Evolutionary conservation across 2,888 invertebrate genomes (phyloP), one percentile per base, ranked within the genome.

Genomic region (Caenorhabditis sp.): DNA sequence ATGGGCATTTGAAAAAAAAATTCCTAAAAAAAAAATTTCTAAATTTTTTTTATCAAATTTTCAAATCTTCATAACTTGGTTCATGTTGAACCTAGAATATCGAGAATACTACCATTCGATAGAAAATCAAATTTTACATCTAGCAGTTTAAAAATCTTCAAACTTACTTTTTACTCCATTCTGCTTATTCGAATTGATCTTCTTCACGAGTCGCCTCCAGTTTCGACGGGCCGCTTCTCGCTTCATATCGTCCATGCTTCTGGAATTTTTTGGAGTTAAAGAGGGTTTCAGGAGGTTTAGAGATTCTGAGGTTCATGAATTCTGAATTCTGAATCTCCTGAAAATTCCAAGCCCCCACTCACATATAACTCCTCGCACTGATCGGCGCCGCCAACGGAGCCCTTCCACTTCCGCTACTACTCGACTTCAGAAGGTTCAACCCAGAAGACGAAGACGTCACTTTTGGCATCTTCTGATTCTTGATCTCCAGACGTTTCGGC

Each of bases 121-220:
- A n/a, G n/a, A n/a, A n/a, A n/a, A n/a, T n/a, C n/a, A n/a, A n/a
- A n/a, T n/a, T n/a, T n/a, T n/a, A n/a, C n/a, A n/a, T n/a, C n/a
- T n/a, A n/a, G n/a, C n/a, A 66, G 16, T 0, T 3, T 22, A 14
- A 14, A 22, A 10, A 8, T 0, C 8, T 10, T 12, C 12, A 54
- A 54, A 38, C 68, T 51, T n/a, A 68, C 68, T 68, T 66, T 64
- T 64, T 28, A 49, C 35, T 6, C 74, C 74, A 51, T 77, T 82
- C 24, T 69, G 63, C 14, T 72, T 70, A 47, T 79, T 73, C 28
- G 59, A 59, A 24, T 38, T 63, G 31, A 84, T 61, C 24, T 84
- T 84, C 24, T 82, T 69, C 76, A 89, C 88, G 5, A 90, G 74
- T 63, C 90, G 76, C 22, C 81, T 79, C 90, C 90, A 90, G 61